Conservation (phyloP, 1,140 invertebrate species). For the Pentalonia nigronervosa region DNA sequence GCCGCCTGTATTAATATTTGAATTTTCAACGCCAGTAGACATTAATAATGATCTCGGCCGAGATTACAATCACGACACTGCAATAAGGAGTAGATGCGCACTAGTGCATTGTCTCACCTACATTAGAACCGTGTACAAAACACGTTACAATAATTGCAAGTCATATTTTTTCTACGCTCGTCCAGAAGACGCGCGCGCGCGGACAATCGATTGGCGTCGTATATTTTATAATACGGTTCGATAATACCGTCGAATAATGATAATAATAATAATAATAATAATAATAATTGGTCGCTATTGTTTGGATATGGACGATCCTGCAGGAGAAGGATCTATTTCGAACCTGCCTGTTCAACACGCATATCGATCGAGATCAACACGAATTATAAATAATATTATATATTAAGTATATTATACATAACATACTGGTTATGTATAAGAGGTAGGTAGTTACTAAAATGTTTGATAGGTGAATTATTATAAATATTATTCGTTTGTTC, state of each 20-base stretch:
- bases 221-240: not conserved
- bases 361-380: not conserved
- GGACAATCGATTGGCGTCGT: not conserved
- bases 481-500: too few relatives aligned
- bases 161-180: not conserved
- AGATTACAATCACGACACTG: not conserved
- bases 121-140: too few relatives aligned
- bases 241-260: not conserved
- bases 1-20: not conserved
- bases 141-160: not conserved
- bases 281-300: not conserved
- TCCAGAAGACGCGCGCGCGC: not conserved
- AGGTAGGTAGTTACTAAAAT: too few relatives aligned
- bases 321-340: not conserved
- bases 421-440: too few relatives aligned
- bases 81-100: not conserved
- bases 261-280: not conserved
- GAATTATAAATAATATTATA: too few relatives aligned
- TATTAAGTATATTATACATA: too few relatives aligned
- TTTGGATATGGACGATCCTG: not conserved
- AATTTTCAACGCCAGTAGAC: slow-evolving; percentile 5
- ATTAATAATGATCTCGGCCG: not conserved
- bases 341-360: too few relatives aligned
- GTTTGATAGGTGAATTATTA: too few relatives aligned
- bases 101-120: not conserved